phyloP scores from a whole-genome alignment of 2,797 vertebrate species.

The Crocodylus rhombifer region DNA sequence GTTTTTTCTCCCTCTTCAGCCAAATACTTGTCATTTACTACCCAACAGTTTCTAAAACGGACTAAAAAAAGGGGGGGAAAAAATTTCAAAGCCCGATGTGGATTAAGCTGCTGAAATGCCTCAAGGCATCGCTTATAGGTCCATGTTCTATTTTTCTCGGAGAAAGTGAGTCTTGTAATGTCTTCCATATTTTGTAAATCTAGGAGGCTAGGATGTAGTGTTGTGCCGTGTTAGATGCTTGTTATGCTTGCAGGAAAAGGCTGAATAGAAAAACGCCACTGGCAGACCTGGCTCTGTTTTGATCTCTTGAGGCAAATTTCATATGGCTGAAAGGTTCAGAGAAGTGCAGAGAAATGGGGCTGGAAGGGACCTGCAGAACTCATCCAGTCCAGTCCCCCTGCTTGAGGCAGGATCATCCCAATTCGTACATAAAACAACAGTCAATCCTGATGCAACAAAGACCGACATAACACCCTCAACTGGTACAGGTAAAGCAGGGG shows the following conservation, averaged over 20 bases:
- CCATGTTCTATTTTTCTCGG: slow-evolving; percentile 62
- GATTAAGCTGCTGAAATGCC: slow-evolving; percentile 78
- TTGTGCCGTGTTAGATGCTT: slow-evolving; percentile 60
- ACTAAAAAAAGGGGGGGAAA: slow-evolving; percentile 17
- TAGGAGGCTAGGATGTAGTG: slow-evolving; percentile 46
- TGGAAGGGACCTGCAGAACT: no score
- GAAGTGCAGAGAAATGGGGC: no score
- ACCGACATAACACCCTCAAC: no score
- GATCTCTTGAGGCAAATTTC: background rate
- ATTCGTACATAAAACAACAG: no score
- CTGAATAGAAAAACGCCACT: background rate
- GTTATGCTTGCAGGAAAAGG: slow-evolving; percentile 51
- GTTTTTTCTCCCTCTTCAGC: slow-evolving; percentile 58
- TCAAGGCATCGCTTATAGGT: slow-evolving; percentile 74
- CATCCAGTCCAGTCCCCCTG: no score
- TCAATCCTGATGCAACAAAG: no score
- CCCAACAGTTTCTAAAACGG: slow-evolving; percentile 62
- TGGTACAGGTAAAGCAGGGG: no score
- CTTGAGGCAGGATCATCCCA: no score
- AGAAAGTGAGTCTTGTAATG: slow-evolving; percentile 79
- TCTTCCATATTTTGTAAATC: slow-evolving; percentile 78
- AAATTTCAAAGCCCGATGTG: slow-evolving; percentile 43
- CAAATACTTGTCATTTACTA: slow-evolving; percentile 71
- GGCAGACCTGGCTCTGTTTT: background rate
- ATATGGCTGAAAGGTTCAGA: background rate